Evolutionary conservation across 2,888 invertebrate genomes (phyloP), one percentile per base, ranked within the genome.

Genomic region (Dorcus hopei): DNA sequence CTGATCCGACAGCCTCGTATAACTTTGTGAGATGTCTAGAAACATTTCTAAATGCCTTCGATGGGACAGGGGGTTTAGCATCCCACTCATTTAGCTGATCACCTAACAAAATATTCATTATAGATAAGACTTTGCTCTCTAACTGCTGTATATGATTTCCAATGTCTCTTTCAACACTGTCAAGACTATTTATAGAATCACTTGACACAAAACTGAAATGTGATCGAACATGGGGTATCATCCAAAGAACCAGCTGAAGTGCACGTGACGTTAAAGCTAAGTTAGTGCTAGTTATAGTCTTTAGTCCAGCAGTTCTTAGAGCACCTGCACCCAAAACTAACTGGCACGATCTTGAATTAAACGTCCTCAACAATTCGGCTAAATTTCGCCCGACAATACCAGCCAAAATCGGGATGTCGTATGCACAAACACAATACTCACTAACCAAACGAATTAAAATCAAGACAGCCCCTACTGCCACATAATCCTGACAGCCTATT

Each of bases 271-370:
- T 90, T 64, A 95, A 79, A 8, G 93, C 96, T 70, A 99, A 82
- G 80, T 97, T 97, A 39, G 93, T 92, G 70, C 94, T 96, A 3
- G 97, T 95, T 65, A 97, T 97, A 26, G 94, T 95, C 80, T 94
- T 94, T 54, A 95, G 80, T 4, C 97, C 97, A 40, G 96, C 96
- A 63, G 95, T 89, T 72, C 94, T 91, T 73, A 98, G 86, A 5
- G 99, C 98, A 45, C 97, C 97, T 42, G 97, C 98, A 45, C 97
- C 98, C 55, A 99, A 82, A 54, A 99, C 93, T 68, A 99, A 82
- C 77, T 97, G 97, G 79, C 95, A 97, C 69, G 91, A 90, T 58
- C 91, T 84, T 4, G 93, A 93, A 79, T 94, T 94, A 71, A 92
- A 94, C 68, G 91, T 87, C 72, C 93, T 86, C 64, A 96, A 80